A percentile compares a stretch with the other conserved stretches of the same genome.
Conservation (phyloP, 1,140 invertebrate genomes). For the Pogonognathellus flavescens region DNA sequence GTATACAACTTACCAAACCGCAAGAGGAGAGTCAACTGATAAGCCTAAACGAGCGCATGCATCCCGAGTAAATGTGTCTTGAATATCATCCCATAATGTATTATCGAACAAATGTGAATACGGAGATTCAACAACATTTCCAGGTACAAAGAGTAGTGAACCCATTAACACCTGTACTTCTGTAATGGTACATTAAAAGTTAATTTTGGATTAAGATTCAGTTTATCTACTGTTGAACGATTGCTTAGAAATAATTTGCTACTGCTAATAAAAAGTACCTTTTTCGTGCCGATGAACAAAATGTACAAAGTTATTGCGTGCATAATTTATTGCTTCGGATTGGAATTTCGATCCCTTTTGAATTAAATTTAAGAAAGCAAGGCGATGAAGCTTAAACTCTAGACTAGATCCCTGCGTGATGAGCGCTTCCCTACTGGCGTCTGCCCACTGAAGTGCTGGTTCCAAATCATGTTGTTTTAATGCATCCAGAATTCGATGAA, state of each 20-base stretch:
- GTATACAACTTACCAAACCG: conserved; percentile 76
- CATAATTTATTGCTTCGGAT: conserved; percentile 87
- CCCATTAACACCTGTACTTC: conserved; percentile 91
- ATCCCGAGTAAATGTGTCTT: conserved; percentile 92
- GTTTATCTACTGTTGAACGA: no score
- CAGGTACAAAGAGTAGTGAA: conserved; percentile 84
- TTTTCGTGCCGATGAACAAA: conserved; percentile 86
- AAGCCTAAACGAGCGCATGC: conserved; percentile 91
- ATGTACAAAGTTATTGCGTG: conserved; percentile 85
- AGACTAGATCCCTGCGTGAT: conserved; percentile 79
- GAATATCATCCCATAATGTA: conserved; percentile 86
- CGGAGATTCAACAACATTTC: conserved; percentile 84
- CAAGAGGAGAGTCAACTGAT: conserved; percentile 86
- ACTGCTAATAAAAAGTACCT: conserved; percentile 73
- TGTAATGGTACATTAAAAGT: conserved; percentile 68
- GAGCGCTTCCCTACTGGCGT: conserved; percentile 76
- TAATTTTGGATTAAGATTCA: not conserved
- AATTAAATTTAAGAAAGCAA: conserved; percentile 81
- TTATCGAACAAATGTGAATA: conserved; percentile 84
- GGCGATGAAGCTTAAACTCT: conserved; percentile 88
- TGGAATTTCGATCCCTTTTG: conserved; percentile 78
- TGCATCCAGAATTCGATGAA: conserved; percentile 87
- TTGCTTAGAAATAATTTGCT: no score
- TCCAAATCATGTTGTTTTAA: conserved; percentile 83
- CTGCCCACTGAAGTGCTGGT: conserved; percentile 85